These are phyloP conservation scores for Pterostichus madidus DNA, from an alignment of 2,888 invertebrate species.

Conservation along the genomic window DNA sequence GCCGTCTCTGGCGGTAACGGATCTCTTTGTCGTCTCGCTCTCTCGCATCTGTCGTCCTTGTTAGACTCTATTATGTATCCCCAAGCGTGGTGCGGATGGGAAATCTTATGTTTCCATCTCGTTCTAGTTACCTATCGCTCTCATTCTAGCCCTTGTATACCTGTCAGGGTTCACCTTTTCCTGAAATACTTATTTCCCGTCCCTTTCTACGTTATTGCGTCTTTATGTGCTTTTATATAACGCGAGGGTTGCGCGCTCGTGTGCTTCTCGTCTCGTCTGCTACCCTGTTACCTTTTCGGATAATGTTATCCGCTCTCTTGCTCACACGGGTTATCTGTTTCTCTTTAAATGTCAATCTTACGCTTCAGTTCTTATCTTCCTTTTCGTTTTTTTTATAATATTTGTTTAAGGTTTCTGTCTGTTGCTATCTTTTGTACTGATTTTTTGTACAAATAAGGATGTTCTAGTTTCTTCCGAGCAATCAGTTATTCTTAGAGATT, in stretches of 20 bases:
- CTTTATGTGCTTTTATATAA: conserved; percentile 27
- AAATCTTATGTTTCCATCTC: conserved; percentile 47
- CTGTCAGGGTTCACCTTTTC: conserved; percentile 49
- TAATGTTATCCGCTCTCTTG: conserved; percentile 34
- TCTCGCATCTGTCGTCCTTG: conserved; percentile 5
- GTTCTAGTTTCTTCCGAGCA: conserved; percentile 15
- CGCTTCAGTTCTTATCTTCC: conserved; percentile 21
- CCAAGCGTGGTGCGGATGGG: conserved; percentile 47
- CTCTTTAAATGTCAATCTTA: conserved; percentile 43
- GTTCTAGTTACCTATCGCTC: conserved; percentile 36
- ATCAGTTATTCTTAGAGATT: conserved; percentile 42
- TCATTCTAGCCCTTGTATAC: conserved; percentile 40
- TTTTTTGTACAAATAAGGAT: conserved; percentile 4
- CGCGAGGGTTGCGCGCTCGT: neutral
- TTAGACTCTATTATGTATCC: conserved; percentile 39
- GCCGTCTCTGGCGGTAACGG: conserved; percentile 48
- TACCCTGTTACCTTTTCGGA: conserved; percentile 14
- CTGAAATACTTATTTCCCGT: conserved; percentile 18
- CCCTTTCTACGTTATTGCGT: conserved; percentile 42
- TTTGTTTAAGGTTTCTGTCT: neutral
- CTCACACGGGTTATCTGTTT: conserved; percentile 29
- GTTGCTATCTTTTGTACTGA: neutral
- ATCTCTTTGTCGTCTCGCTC: conserved; percentile 29
- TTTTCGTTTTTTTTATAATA: conserved; percentile 11
- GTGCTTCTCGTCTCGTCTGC: conserved; percentile 1